Conservation (phyloP, 2,113 vertebrate genomes). For the Porphyrio hochstetteri region DNA sequence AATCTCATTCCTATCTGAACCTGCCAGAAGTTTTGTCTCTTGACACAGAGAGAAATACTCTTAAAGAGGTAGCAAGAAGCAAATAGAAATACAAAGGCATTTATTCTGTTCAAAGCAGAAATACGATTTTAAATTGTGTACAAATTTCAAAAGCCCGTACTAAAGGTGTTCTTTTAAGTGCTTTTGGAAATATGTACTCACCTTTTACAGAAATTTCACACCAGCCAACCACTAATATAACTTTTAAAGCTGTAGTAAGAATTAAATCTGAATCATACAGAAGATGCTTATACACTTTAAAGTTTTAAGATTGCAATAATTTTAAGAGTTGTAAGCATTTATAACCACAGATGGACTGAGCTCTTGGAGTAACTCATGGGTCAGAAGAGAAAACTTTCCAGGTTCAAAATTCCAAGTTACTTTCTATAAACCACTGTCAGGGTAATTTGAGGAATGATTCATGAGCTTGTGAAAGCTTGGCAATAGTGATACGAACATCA, state of each 20-base stretch:
- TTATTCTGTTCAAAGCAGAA: neutral
- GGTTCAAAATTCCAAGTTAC: neutral
- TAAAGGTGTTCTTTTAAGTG: neutral
- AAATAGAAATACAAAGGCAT: neutral
- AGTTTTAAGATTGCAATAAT: neutral
- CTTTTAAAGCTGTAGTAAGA: neutral
- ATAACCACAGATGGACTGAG: neutral
- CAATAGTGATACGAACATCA: neutral
- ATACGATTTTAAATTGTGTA: neutral
- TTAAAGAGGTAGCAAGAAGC: neutral
- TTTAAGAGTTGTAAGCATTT: neutral
- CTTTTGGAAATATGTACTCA: neutral
- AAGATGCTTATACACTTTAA: neutral
- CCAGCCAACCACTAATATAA: neutral
- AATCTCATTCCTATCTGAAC: neutral
- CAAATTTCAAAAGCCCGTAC: neutral
- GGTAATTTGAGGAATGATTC: slow-evolving; percentile 18
- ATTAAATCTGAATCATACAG: neutral
- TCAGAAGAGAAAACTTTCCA: neutral
- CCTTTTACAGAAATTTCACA: neutral
- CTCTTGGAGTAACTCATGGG: neutral
- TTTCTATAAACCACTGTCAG: neutral
- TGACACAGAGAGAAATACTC: neutral
- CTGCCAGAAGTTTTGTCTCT: neutral
- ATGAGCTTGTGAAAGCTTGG: neutral